phyloP scores from a whole-genome alignment of 2,888 invertebrate genomes.

The Noctua janthe region DNA sequence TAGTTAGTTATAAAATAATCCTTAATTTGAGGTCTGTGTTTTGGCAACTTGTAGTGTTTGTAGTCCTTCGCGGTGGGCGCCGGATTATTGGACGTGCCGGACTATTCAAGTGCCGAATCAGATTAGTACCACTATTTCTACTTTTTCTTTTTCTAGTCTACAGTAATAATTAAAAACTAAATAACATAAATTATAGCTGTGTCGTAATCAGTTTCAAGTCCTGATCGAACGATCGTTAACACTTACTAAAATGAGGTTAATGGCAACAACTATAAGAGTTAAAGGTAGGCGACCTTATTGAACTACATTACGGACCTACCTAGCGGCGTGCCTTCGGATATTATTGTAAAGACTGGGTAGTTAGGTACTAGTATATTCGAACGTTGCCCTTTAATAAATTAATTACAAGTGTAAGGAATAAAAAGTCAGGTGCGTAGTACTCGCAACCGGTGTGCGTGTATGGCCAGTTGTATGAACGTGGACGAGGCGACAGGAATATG shows the following conservation, averaged over 20 bases:
- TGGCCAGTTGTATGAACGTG: not conserved
- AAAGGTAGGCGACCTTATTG: conserved; percentile 43
- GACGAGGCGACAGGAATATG: not conserved
- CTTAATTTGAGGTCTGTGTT: no score
- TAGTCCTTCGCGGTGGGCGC: no score
- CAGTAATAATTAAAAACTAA: not conserved
- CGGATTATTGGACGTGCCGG: no score
- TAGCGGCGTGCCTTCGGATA: not conserved
- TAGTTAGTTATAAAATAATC: no score
- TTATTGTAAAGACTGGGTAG: not conserved
- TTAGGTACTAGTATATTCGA: not conserved
- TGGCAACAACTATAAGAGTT: conserved; percentile 29
- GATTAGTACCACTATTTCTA: not conserved
- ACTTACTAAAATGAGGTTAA: conserved; percentile 56
- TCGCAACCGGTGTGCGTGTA: not conserved
- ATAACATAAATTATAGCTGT: conserved; percentile 4
- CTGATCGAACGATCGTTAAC: conserved; percentile 31
- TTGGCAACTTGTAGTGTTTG: no score
- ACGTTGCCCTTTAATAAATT: not conserved
- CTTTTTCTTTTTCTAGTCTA: no score
- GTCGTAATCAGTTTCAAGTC: conserved; percentile 9
- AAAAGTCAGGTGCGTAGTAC: not conserved
- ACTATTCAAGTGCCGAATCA: no score
- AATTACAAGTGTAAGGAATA: not conserved
- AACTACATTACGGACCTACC: conserved; percentile 24